Evolutionary conservation across 2,113 vertebrate species (phyloP), one percentile per base, ranked within the genome.

Genomic region (Triplophysa tibetana): DNA sequence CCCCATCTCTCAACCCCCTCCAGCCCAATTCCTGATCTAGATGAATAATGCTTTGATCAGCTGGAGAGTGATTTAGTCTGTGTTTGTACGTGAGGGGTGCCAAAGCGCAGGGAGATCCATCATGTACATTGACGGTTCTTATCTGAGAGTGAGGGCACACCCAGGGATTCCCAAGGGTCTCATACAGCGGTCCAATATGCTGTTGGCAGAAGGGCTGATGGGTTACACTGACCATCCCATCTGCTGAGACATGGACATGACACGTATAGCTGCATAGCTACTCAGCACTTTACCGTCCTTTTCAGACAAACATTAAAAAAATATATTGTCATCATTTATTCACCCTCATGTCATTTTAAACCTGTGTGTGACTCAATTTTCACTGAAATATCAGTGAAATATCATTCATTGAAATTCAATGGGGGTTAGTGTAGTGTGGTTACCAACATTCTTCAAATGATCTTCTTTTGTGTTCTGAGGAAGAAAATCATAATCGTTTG

Each of bases 81-180:
- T 77, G 52, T 50, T 26, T 26, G 12, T 70, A 38, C 66, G 38
- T 66, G n/a, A 58, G 68, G 64, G 79, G 26, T 72, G 23, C 9
- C 56, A 77, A 70, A 65, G 45, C 29, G 12, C 68, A 74, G 81
- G 45, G 79, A 72, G 82, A 92, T 93, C 91, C 89, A 90, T 92
- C 90, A 89, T 60, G 0, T 1, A 83, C 85, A 89, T 83, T 87
- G 89, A 87, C 89, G 87, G 82, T 16, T 70, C 43, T 8, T 60
- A 77, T 82, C 65, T 74, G 73, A 84, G 75, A 82, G 79, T 80
- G 79, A 84, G 70, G 80, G 54, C 38, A 69, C 52, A 61, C 16
- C 70, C 10, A 29, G 79, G 43, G 81, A 65, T 78, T 86, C 89
- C 87, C 81, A 26, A 87, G 83, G 83, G 85, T 82, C 48, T 45